Base-by-base conservation (phyloP, 2,797 vertebrate genomes). In the Heliangelus exortis region DNA sequence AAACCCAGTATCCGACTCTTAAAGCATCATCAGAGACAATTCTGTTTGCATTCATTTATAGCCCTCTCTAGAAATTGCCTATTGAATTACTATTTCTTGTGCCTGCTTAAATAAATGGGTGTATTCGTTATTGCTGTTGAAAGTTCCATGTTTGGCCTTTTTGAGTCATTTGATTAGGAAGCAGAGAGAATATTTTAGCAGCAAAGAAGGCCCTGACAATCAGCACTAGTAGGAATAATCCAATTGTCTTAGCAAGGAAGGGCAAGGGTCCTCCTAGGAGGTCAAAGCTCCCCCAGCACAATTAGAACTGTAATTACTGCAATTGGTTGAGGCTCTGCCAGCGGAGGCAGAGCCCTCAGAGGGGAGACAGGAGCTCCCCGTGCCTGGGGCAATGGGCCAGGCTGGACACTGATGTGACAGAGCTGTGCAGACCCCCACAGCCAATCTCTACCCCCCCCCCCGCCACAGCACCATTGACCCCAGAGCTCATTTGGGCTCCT, bases 261-360 rank as follows among this genome's bases (percentile, higher is more conserved):
- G 95, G 87, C 96, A 89, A 89, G 91, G 95, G 93, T 92, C 94
- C 59, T 83, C 74, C 91, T 84, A 89, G 93, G 90, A 96, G 92
- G 92, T 93, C 93, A 97, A 87, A 94, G 69, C 89, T 84, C 90
- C 89, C 84, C 61, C 84, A 80, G 92, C 82, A 85, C 85, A 94
- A 94, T 96, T 96, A 96, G 89, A 93, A 92, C 84, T 93, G 94
- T 41, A 89, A 95, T 94, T 95, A 94, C 95, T 72, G 75, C 55
- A 95, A 96, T 90, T 51, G 95, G 72, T 72, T 51, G 95, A 95
- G 77, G 76, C 33, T 66, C 79, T 6, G 7, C 39, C 66, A 26
- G 84, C 19, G 3, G 71, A 29, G 71, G 72, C 23, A 26, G 65
- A 84, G 73, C 21, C n/a, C 58, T 21, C 19, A 31, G 39, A 26